Evolutionary conservation across 2,888 invertebrate genomes (phyloP).

Genomic region (Erebia palarica): DNA sequence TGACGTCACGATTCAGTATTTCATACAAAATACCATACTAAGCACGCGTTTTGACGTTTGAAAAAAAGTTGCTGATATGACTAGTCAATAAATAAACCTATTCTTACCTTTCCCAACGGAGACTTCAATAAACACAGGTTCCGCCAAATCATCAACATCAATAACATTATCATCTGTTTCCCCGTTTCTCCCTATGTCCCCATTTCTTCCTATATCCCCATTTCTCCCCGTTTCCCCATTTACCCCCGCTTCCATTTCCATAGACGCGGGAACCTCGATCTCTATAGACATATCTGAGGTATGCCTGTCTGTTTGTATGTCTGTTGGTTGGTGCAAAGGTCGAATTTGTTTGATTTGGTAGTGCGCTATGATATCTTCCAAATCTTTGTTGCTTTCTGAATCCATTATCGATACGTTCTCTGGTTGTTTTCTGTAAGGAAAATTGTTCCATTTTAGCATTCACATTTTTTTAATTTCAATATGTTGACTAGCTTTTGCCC

Average conservation of each 20-base stretch:
- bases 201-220: not conserved
- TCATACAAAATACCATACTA: too few relatives aligned
- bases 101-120: conserved; percentile 56
- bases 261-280: not conserved
- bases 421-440: conserved; percentile 22
- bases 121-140: conserved; percentile 63
- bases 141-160: conserved; percentile 32
- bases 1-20: too few relatives aligned
- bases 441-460: too few relatives aligned
- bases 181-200: not conserved
- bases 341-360: conserved; percentile 63
- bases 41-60: too few relatives aligned
- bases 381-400: conserved; percentile 52
- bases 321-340: conserved; percentile 27
- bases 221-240: not conserved
- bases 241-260: not conserved
- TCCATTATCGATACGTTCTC: conserved; percentile 22
- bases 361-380: conserved; percentile 67
- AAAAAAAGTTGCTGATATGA: too few relatives aligned
- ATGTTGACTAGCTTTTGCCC: too few relatives aligned
- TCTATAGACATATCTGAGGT: not conserved
- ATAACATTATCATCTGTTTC: conserved; percentile 3
- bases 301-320: not conserved
- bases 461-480: too few relatives aligned
- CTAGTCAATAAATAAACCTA: too few relatives aligned